Base-by-base conservation (phyloP, 2,797 vertebrate species). In the Salarias fasciatus region DNA sequence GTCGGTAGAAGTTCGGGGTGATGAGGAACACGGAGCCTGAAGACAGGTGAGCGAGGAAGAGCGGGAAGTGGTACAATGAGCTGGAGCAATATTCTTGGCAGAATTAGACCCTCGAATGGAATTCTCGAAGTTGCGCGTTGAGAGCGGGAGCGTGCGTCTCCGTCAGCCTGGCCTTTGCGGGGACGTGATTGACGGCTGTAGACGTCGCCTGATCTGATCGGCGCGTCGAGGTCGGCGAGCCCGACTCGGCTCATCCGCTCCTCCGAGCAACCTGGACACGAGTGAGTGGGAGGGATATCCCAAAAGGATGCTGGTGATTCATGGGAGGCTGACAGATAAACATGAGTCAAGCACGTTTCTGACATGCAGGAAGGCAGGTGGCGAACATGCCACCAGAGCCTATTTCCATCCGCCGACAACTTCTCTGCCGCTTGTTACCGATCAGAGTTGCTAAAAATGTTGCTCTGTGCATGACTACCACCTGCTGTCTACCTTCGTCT, bases 391-490 rank as follows among this genome's bases (percentile, higher is more conserved):
- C 40, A 8, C 43, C 15, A 2, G 0, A 37, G 18, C 18, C 18
- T 24, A 24, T 24, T 24, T 24, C 18, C 18, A 24, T 24, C 18
- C 18, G 18, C 18, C 18, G 29, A 37, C 24, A 50, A 50, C 47
- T 30, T 55, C 49, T 53, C 30, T 11, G 52, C 67, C 47, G 50
- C 56, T 41, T 24, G 53, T 54, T 63, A 56, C 45, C 14, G n/a
- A 49, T 77, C 48, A 38, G 48, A 72, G 72, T 72, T 64, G 54
- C 43, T 66, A 53, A 80, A 86, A 81, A 73, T 63, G 65, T 85
- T 86, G 66, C 57, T 85, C 78, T 87, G 84, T 90, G 79, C 80
- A 79, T 84, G 82, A 87, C 77, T 78, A 86, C 83, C 86, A 83
- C 86, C 82, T 86, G 79, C 86, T 88, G 80, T 80, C 77, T 86